Conservation (phyloP, 1,140 invertebrate species). For the Calliphora vicina region DNA sequence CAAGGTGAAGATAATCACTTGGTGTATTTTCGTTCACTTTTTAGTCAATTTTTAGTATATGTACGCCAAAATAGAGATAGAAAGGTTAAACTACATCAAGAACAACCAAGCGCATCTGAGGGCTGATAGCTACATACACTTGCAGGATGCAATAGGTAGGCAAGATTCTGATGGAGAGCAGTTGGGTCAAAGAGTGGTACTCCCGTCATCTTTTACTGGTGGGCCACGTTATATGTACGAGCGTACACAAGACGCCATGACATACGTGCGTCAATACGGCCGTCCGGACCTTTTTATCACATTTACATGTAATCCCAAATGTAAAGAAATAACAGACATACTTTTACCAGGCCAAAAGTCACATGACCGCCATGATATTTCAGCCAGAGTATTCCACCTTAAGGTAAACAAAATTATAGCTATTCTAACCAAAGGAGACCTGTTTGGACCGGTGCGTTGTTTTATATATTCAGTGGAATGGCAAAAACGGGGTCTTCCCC, state of each 20-base stretch:
- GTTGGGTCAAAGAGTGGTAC: not conserved
- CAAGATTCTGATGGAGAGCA: not conserved
- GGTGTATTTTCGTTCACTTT: not conserved
- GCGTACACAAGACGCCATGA: slow-evolving; percentile 37
- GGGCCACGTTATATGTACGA: slow-evolving; percentile 38
- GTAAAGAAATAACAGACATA: slow-evolving; percentile 20
- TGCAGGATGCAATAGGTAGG: too few relatives aligned
- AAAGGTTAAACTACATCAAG: too few relatives aligned
- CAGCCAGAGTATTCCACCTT: slow-evolving; percentile 7
- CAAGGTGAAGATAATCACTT: not conserved
- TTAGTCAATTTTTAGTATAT: too few relatives aligned
- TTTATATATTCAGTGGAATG: slow-evolving; percentile 30
- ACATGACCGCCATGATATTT: slow-evolving; percentile 31
- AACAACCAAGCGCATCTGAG: too few relatives aligned
- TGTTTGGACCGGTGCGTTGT: slow-evolving; percentile 17
- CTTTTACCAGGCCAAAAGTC: not conserved
- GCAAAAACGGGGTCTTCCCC: slow-evolving; percentile 8
- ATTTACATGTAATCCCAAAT: slow-evolving; percentile 26
- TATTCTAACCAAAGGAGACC: not conserved
- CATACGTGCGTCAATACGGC: slow-evolving; percentile 45
- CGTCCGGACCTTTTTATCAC: not conserved
- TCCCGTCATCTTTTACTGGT: not conserved
- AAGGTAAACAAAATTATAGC: slow-evolving; percentile 14
- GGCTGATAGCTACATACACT: too few relatives aligned
- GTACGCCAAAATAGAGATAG: too few relatives aligned